Percentiles rank a stretch among this genome's conserved stretches.
phyloP scores from a whole-genome alignment of 1,140 invertebrate genomes.

The Bombus cullumanus region DNA sequence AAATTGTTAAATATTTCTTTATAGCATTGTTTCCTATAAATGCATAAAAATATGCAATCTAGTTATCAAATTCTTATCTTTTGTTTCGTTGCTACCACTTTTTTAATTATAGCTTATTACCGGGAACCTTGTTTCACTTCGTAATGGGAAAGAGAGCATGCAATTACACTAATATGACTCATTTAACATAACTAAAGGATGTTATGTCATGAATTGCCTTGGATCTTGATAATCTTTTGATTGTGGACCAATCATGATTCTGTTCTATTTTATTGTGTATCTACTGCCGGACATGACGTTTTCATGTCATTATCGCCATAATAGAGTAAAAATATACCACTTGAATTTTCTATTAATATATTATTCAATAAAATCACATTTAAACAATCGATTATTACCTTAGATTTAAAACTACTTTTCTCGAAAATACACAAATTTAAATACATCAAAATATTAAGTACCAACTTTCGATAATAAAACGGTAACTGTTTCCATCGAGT shows the following conservation, averaged over 20 bases:
- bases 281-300: constrained; percentile 38
- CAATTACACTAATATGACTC: constrained; percentile 28
- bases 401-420: neutral
- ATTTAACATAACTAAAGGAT: constrained; percentile 33
- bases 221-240: constrained; percentile 31
- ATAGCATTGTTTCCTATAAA: no score
- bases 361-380: neutral
- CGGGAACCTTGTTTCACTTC: neutral
- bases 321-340: constrained; percentile 8
- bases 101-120: neutral
- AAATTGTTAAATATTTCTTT: no score
- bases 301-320: neutral
- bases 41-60: no score
- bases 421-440: neutral
- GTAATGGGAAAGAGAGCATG: neutral
- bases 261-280: constrained; percentile 27
- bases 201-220: constrained; percentile 50
- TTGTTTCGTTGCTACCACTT: neutral
- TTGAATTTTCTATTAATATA: neutral
- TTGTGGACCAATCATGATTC: constrained; percentile 39
- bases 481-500: neutral
- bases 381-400: neutral
- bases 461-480: neutral
- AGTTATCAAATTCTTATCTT: neutral
- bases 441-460: neutral